Percentiles rank a stretch among this genome's conserved stretches.
These are phyloP conservation scores for Sycophila texana DNA, from an alignment of 2,888 invertebrate species.

Conservation along the genomic window DNA sequence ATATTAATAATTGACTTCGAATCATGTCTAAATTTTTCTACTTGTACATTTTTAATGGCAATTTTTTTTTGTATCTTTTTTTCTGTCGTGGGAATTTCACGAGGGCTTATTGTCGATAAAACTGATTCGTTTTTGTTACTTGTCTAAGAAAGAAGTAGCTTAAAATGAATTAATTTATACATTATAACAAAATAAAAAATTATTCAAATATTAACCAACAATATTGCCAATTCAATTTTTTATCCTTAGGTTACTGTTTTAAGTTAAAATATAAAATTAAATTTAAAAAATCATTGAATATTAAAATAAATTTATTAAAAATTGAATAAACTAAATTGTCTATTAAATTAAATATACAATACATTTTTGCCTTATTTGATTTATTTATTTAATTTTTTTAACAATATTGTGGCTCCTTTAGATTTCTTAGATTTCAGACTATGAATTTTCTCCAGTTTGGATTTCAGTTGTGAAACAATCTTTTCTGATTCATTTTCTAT, in stretches of 20 bases:
- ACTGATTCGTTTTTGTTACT: constrained; percentile 52
- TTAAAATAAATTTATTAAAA: constrained; percentile 41
- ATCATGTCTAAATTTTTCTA: constrained; percentile 22
- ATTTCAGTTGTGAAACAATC: constrained; percentile 76
- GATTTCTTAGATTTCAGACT: constrained; percentile 78
- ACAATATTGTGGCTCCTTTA: constrained; percentile 81
- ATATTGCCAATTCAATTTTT: constrained; percentile 10
- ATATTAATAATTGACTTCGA: constrained; percentile 24
- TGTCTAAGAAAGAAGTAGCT: constrained; percentile 49
- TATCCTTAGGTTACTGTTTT: background rate
- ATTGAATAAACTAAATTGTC: background rate
- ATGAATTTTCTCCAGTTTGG: constrained; percentile 76
- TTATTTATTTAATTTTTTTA: constrained; percentile 75
- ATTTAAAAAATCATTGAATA: background rate
- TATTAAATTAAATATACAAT: constrained; percentile 30
- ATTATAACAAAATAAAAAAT: constrained; percentile 54
- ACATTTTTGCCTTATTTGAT: constrained; percentile 27
- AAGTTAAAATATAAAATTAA: background rate
- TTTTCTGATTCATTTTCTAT: constrained; percentile 80
- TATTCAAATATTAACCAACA: constrained; percentile 34
- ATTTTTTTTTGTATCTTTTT: constrained; percentile 31
- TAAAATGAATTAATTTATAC: constrained; percentile 54
- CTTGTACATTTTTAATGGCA: constrained; percentile 25
- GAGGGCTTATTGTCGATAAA: constrained; percentile 30
- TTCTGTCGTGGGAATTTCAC: constrained; percentile 20